These are phyloP conservation scores for Calephelis virginiensis DNA, from an alignment of 1,140 invertebrate species.

Conservation along the genomic window DNA sequence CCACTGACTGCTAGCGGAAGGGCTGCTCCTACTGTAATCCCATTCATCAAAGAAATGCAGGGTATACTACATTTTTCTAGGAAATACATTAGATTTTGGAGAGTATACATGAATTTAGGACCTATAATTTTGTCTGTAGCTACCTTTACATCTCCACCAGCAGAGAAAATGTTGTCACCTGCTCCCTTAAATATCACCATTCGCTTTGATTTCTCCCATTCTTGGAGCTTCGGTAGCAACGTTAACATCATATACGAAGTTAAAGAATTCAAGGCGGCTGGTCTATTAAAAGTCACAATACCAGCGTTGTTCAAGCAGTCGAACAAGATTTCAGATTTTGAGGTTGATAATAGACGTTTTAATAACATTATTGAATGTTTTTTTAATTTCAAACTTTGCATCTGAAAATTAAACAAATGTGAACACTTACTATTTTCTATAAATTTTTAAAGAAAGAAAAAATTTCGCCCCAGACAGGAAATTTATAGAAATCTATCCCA, in stretches of 20 bases:
- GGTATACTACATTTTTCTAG: constrained; percentile 95
- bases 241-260: constrained; percentile 94
- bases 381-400: constrained; percentile 53
- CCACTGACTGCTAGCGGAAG: constrained; percentile 97
- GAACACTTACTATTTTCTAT: too few species aligned
- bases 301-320: constrained; percentile 81
- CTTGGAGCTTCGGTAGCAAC: constrained; percentile 88
- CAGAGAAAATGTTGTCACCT: constrained; percentile 98
- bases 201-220: constrained; percentile 91
- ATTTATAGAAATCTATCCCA: too few species aligned
- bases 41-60: constrained; percentile 96
- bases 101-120: constrained; percentile 92
- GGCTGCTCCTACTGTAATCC: constrained; percentile 99
- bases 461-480: too few species aligned
- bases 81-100: constrained; percentile 94
- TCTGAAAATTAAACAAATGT: constrained; percentile 40
- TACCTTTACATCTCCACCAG: constrained; percentile 96
- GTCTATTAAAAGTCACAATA: constrained; percentile 94
- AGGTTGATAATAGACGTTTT: constrained; percentile 67
- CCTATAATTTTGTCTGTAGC: constrained; percentile 85
- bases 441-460: too few species aligned
- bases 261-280: constrained; percentile 95
- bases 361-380: constrained; percentile 34
- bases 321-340: constrained; percentile 76
- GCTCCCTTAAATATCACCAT: constrained; percentile 94